phyloP scores from a whole-genome alignment of 2,797 vertebrate species.

The Cirrhinus molitorella region DNA sequence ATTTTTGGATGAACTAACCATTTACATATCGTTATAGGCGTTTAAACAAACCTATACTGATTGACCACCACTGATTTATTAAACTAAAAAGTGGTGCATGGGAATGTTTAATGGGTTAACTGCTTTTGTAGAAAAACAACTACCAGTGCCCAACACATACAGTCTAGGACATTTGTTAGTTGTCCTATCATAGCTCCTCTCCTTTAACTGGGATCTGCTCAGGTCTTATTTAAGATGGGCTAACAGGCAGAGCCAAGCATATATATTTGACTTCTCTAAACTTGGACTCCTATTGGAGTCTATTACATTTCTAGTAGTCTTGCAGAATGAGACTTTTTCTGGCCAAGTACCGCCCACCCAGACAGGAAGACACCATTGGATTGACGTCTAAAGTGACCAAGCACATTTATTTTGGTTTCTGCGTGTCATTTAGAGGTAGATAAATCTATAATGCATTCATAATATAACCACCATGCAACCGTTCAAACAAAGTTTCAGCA shows the following conservation, averaged over 20 bases:
- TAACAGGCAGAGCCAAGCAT: conserved; percentile 26
- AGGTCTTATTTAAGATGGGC: conserved; percentile 22
- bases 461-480: neutral
- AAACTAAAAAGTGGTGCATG: neutral
- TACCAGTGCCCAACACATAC: neutral
- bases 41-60: neutral
- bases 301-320: conserved; percentile 37
- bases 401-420: neutral
- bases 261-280: conserved; percentile 45
- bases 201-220: neutral
- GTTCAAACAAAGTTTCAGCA: neutral
- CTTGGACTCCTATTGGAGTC: conserved; percentile 30
- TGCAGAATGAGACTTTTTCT: neutral
- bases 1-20: no score
- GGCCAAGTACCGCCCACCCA: neutral
- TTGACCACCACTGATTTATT: neutral
- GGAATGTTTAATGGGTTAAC: neutral
- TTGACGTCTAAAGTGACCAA: conserved; percentile 11
- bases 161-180: neutral
- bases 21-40: no score
- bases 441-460: neutral
- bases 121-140: neutral
- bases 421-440: neutral
- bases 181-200: neutral
- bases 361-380: conserved; percentile 2